Evolutionary conservation across 2,113 vertebrate species (phyloP).

Genomic region (Megaceryle maxima): DNA sequence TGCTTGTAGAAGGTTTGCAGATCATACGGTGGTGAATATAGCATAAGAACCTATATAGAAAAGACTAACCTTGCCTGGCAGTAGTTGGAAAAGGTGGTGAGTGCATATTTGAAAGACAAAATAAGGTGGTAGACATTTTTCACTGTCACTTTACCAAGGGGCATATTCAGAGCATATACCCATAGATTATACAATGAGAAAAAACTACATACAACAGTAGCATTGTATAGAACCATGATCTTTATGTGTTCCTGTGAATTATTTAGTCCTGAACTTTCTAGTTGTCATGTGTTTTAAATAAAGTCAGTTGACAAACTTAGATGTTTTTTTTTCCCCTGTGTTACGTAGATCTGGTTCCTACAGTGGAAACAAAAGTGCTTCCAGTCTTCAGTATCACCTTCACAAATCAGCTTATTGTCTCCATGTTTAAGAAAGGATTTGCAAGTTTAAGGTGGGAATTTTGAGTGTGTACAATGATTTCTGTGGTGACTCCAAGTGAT

Average conservation of each 20-base stretch:
- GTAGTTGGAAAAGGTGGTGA: not conserved
- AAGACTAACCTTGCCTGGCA: not conserved
- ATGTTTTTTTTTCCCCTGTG: not conserved
- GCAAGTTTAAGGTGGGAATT: not conserved
- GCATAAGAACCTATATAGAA: not conserved
- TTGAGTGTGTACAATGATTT: not conserved
- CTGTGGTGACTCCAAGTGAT: not conserved
- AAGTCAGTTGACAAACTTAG: not conserved
- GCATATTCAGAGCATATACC: not conserved
- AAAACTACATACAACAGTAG: not conserved
- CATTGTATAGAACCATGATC: not conserved
- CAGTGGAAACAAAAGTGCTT: not conserved
- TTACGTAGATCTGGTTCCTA: not conserved
- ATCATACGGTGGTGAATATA: not conserved
- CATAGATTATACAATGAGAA: not conserved
- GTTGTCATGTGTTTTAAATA: not conserved
- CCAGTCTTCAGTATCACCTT: not conserved
- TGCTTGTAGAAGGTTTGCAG: not conserved
- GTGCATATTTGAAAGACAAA: not conserved
- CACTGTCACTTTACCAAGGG: not conserved
- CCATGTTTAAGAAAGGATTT: not conserved
- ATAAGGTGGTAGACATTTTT: not conserved
- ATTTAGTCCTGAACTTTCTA: conserved; percentile 34
- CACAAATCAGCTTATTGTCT: conserved; percentile 2
- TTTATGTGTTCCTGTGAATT: conserved; percentile 8